Evolutionary conservation across 2,113 vertebrate genomes (phyloP).

Genomic region (Melospiza georgiana): DNA sequence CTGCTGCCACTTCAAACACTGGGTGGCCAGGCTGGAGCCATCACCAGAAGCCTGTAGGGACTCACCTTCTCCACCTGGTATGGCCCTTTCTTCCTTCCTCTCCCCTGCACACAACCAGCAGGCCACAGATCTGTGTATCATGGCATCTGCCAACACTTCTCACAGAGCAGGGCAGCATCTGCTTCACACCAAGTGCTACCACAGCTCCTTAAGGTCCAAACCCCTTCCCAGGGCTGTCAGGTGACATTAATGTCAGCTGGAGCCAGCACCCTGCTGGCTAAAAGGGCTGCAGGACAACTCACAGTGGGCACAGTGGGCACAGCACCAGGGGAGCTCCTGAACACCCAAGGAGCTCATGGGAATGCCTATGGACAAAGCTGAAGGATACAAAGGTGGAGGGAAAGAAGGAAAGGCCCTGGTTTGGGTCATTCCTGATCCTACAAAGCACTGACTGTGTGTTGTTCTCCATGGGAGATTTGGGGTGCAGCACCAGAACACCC

Average conservation of each 20-base stretch:
- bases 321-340: not conserved
- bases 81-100: not conserved
- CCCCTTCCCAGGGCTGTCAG: rapidly evolving
- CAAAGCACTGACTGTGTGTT: rapidly evolving
- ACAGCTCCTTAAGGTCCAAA: not conserved
- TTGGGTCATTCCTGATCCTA: not conserved
- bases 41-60: not conserved
- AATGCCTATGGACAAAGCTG: not conserved
- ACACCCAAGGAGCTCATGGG: not conserved
- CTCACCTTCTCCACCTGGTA: not conserved
- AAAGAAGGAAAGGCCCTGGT: not conserved
- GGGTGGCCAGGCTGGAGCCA: not conserved
- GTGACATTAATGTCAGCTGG: not conserved
- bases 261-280: rapidly evolving
- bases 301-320: not conserved
- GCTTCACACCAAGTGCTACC: not conserved
- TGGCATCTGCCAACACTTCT: not conserved
- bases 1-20: not conserved
- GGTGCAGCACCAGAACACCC: not conserved
- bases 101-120: not conserved
- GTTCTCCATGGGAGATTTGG: not conserved
- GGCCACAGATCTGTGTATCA: not conserved
- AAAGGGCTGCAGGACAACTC: not conserved
- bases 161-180: not conserved
- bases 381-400: not conserved